Conservation (phyloP, 1,140 invertebrate genomes). For the Triops longicaudatus region DNA sequence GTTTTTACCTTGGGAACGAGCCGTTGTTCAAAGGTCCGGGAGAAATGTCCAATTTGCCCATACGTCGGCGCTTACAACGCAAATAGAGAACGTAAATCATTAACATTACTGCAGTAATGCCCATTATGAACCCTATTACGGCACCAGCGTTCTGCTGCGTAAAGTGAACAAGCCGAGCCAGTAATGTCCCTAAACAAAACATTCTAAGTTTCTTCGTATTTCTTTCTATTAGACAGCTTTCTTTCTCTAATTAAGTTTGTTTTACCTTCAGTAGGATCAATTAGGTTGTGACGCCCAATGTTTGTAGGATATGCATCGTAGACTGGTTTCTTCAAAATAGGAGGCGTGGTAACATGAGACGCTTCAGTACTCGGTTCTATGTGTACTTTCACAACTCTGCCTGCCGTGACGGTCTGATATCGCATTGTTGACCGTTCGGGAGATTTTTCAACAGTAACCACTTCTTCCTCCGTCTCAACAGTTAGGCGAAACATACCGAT, state of each 20-base stretch:
- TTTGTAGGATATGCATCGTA: no score
- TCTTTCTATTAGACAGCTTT: no score
- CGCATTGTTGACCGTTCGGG: not conserved
- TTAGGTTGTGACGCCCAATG: no score
- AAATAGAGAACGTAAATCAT: not conserved
- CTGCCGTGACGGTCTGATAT: no score
- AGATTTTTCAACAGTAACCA: not conserved
- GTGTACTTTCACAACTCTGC: no score
- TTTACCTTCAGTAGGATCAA: no score
- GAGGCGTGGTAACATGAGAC: no score
- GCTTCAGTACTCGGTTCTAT: no score
- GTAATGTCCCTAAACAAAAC: not conserved
- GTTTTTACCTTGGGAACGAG: not conserved
- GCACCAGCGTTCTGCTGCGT: not conserved
- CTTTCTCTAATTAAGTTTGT: no score
- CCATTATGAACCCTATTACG: not conserved
- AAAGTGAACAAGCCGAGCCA: not conserved
- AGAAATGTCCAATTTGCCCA: not conserved
- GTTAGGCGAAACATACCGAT: not conserved
- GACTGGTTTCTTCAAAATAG: no score
- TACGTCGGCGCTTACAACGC: not conserved
- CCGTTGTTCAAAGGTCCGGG: not conserved
- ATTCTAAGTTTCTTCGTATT: no score
- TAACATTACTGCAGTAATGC: not conserved
- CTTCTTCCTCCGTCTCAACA: not conserved